A percentile compares a stretch with the other conserved stretches of the same genome.
These are phyloP conservation scores for Muscicapa adusta DNA, from an alignment of 2,113 vertebrate species.

Conservation along the genomic window DNA sequence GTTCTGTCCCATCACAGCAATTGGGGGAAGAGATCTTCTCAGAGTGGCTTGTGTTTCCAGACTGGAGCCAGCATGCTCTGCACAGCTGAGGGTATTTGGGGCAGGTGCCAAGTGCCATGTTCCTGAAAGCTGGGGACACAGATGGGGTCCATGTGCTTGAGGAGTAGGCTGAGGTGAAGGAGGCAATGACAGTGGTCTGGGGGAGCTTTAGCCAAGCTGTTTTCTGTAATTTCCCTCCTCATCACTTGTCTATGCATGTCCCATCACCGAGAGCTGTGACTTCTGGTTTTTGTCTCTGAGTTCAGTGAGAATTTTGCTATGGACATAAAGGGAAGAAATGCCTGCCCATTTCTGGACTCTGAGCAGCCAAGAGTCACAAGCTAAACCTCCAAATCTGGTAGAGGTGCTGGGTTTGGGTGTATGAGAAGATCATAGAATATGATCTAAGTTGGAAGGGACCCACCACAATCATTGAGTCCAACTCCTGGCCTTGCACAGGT, in stretches of 20 bases:
- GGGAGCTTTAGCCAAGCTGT: neutral
- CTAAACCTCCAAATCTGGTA: neutral
- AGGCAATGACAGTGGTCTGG: neutral
- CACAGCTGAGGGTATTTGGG: neutral
- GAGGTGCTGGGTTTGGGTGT: neutral
- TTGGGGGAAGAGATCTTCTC: neutral
- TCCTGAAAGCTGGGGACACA: neutral
- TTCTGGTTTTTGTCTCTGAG: neutral
- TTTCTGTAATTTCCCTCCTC: neutral
- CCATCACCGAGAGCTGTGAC: accelerated
- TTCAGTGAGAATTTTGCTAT: neutral
- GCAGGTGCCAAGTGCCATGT: neutral
- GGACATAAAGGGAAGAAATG: neutral
- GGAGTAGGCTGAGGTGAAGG: neutral
- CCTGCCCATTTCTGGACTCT: neutral
- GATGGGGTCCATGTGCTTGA: neutral
- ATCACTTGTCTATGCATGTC: neutral
- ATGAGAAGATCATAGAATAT: neutral
- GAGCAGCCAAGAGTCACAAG: neutral
- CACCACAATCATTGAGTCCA: neutral
- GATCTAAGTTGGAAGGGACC: neutral
- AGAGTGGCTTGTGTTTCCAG: neutral
- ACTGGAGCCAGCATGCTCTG: neutral
- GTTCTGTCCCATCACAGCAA: neutral
- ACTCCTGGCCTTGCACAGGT: neutral